Conservation (phyloP, 2,113 vertebrate species). For the Macaca mulatta region DNA sequence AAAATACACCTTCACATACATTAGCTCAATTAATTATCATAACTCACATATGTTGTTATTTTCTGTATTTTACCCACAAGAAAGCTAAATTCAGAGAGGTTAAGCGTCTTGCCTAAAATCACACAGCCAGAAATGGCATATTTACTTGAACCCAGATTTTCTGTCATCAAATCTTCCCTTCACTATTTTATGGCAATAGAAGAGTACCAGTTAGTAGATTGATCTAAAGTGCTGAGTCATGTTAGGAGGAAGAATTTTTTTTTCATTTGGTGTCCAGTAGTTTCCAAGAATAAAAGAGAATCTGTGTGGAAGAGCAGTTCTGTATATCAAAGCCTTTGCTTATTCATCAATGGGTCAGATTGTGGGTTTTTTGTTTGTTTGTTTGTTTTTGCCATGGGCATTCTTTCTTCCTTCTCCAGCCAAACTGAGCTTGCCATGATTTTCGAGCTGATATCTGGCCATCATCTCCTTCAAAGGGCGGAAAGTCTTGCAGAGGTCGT, state of each 20-base stretch:
- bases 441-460: neutral
- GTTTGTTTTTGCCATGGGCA: neutral
- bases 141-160: neutral
- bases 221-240: neutral
- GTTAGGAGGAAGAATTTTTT: neutral
- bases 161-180: neutral
- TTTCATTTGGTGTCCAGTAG: neutral
- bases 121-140: neutral
- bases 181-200: neutral
- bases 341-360: constrained; percentile 40
- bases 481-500: neutral
- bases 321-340: neutral
- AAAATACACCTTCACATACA: neutral
- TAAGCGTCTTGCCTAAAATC: neutral
- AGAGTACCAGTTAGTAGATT: neutral
- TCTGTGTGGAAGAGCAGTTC: constrained; percentile 13
- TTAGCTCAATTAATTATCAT: neutral
- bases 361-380: no score
- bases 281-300: constrained; percentile 36
- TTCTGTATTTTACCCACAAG: neutral
- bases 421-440: neutral
- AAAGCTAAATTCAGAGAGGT: neutral
- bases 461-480: neutral
- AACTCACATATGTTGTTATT: neutral
- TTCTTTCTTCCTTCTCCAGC: neutral